Conservation (phyloP, 2,888 invertebrate species). For the Melieria crassipennis region DNA sequence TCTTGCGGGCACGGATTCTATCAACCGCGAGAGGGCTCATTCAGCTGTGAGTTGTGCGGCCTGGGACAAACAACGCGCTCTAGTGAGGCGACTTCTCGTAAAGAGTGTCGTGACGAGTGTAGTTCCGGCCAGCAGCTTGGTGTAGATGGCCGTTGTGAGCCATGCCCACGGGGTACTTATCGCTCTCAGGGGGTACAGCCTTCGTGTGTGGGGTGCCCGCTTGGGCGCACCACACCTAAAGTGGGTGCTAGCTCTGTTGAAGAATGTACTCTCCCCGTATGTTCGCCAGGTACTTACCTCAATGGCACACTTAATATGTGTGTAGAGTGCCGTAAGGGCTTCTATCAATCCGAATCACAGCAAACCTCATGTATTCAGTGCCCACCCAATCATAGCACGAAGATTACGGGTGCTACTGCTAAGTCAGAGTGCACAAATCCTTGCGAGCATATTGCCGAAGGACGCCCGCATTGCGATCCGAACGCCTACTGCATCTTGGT, state of each 20-base stretch:
- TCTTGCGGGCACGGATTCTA: conserved; percentile 95
- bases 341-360: conserved; percentile 88
- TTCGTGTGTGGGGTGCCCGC: conserved; percentile 87
- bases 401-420: conserved; percentile 79
- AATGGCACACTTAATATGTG: conserved; percentile 89
- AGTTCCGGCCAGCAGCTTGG: conserved; percentile 81
- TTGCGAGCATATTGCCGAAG: conserved; percentile 79
- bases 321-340: conserved; percentile 86
- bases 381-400: conserved; percentile 91
- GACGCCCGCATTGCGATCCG: conserved; percentile 85
- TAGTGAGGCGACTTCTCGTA: conserved; percentile 85
- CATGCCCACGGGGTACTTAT: conserved; percentile 89
- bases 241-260: conserved; percentile 84
- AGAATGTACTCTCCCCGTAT: conserved; percentile 92
- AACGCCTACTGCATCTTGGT: conserved; percentile 89
- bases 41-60: conserved; percentile 87
- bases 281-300: conserved; percentile 83
- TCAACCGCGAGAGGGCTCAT: conserved; percentile 90
- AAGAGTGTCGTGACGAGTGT: conserved; percentile 92
- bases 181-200: conserved; percentile 88
- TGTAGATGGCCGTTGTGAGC: conserved; percentile 89
- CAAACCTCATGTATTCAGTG: conserved; percentile 88
- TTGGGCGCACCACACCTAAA: conserved; percentile 89
- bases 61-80: conserved; percentile 92
- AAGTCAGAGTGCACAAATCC: conserved; percentile 89